Percentiles rank a stretch among this genome's conserved stretches.
Evolutionary conservation across 1,140 invertebrate genomes (phyloP).

Genomic region (Solenopsis fugax): DNA sequence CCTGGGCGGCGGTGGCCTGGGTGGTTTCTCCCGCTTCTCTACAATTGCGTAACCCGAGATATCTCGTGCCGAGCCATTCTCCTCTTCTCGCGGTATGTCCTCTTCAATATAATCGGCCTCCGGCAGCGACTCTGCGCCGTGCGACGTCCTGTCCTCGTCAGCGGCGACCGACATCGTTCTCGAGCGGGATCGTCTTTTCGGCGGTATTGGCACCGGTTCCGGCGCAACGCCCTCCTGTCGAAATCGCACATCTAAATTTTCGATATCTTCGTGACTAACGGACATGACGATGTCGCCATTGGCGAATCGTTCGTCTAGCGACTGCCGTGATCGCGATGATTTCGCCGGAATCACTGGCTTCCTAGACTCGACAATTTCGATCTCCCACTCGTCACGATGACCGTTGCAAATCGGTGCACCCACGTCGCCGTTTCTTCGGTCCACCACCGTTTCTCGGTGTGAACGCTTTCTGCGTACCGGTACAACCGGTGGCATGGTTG

Average conservation of each 20-base stretch:
- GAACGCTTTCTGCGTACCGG: constrained; percentile 80
- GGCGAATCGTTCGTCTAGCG: constrained; percentile 80
- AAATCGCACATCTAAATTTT: constrained; percentile 76
- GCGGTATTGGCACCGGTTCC: constrained; percentile 74
- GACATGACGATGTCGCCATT: constrained; percentile 82
- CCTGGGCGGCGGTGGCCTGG: constrained; percentile 87
- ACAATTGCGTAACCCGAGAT: constrained; percentile 88
- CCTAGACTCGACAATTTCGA: background rate
- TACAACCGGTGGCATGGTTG: constrained; percentile 73
- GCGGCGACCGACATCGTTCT: constrained; percentile 87
- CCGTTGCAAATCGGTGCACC: constrained; percentile 78
- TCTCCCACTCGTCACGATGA: constrained; percentile 62
- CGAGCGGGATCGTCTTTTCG: constrained; percentile 87
- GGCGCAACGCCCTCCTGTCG: constrained; percentile 17
- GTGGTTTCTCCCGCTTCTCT: constrained; percentile 88
- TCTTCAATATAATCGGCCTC: constrained; percentile 80
- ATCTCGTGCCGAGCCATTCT: constrained; percentile 71
- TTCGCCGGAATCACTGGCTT: constrained; percentile 42
- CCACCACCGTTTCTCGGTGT: constrained; percentile 50
- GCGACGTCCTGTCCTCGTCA: constrained; percentile 91
- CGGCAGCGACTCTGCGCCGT: constrained; percentile 90
- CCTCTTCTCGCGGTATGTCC: constrained; percentile 76
- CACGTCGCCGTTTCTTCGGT: constrained; percentile 63
- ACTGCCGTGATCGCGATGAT: background rate
- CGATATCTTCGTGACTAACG: constrained; percentile 80